Conservation (phyloP, 2,888 invertebrate genomes). For the Metacarcinus magister region DNA sequence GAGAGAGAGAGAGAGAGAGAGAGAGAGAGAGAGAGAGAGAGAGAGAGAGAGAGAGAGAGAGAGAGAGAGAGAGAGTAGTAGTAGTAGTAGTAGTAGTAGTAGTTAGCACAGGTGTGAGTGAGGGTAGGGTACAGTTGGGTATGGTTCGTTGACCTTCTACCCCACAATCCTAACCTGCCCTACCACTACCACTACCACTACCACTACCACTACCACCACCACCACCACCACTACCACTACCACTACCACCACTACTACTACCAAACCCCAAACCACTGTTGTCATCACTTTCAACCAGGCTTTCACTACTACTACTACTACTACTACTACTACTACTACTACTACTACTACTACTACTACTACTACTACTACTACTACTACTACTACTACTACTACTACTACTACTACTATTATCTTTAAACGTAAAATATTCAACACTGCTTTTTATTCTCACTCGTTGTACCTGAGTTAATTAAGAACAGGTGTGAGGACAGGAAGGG, state of each 20-base stretch:
- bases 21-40: slow-evolving; percentile 37
- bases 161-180: not conserved
- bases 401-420: not conserved
- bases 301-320: not conserved
- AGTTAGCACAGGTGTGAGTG: no score
- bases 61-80: slow-evolving; percentile 9
- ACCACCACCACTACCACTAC: not conserved
- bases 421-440: no score
- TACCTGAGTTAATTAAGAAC: not conserved
- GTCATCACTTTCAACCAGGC: no score
- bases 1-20: slow-evolving; percentile 5
- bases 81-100: not conserved
- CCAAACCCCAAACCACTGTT: not conserved
- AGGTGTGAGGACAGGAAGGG: slow-evolving; percentile 20
- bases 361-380: slow-evolving; percentile 9
- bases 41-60: slow-evolving; percentile 39
- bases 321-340: not conserved
- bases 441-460: not conserved
- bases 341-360: slow-evolving; percentile 17
- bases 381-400: not conserved
- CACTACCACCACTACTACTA: not conserved
- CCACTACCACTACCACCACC: not conserved
- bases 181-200: not conserved
- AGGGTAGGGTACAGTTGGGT: no score
- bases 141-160: not conserved